phyloP scores from a whole-genome alignment of 2,797 vertebrate genomes.

The Anableps anableps region DNA sequence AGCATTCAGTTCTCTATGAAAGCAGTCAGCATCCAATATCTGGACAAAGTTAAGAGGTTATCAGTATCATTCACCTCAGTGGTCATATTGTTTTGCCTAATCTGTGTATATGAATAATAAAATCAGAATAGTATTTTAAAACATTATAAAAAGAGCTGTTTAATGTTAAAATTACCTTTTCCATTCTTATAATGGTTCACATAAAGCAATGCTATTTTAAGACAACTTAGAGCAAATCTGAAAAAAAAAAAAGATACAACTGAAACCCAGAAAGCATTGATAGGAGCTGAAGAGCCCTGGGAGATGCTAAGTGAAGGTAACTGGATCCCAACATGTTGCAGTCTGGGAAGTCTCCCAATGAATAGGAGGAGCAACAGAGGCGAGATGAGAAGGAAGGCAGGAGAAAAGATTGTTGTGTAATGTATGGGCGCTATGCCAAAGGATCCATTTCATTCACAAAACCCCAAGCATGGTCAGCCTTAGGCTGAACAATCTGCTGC shows the following conservation, averaged over 20 bases:
- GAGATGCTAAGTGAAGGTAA: conserved; percentile 77
- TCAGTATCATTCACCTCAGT: background rate
- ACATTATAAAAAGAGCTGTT: background rate
- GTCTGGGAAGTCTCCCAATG: conserved; percentile 77
- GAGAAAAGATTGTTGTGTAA: conserved; percentile 58
- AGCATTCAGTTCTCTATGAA: background rate
- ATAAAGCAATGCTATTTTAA: conserved; percentile 5
- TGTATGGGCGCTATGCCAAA: conserved; percentile 60
- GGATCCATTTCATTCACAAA: conserved; percentile 81
- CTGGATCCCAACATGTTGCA: conserved; percentile 76
- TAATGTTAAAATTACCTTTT: background rate
- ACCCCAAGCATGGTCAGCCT: conserved; percentile 59
- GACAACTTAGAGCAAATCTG: conserved; percentile 17
- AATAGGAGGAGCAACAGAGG: conserved; percentile 58
- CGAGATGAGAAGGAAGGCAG: conserved; percentile 45
- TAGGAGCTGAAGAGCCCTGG: conserved; percentile 49
- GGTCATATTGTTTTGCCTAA: background rate
- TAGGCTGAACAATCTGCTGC: conserved; percentile 51
- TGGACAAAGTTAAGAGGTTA: background rate
- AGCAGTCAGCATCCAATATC: background rate
- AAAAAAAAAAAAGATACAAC: conserved; percentile 5
- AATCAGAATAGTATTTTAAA: background rate
- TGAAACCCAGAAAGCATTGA: conserved; percentile 13
- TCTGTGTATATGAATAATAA: background rate
- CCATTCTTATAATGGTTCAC: background rate